Conservation (phyloP, 2,888 invertebrate species). For the Hydrotaea diabolus region DNA sequence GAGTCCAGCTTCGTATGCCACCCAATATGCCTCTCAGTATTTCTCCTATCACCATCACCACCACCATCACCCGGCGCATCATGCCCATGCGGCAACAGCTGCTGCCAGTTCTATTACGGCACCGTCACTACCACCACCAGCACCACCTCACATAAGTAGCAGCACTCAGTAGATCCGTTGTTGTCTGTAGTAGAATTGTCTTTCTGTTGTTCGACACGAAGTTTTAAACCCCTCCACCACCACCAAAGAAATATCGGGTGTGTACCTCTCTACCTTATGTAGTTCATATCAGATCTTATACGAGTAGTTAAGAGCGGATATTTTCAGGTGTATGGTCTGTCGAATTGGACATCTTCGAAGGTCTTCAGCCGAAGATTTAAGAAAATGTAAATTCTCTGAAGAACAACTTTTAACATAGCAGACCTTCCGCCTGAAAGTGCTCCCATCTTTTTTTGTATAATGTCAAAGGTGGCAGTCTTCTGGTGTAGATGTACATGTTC, state of each 20-base stretch:
- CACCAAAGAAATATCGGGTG: conserved; percentile 49
- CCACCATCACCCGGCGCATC: conserved; percentile 77
- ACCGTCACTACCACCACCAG: conserved; percentile 60
- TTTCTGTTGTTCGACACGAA: conserved; percentile 25
- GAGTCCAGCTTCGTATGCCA: conserved; percentile 81
- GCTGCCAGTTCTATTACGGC: conserved; percentile 48
- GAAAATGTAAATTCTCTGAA: no score
- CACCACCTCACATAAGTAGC: conserved; percentile 64
- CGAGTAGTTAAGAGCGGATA: background rate
- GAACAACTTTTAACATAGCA: no score
- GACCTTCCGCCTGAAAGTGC: no score
- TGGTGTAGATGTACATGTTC: no score
- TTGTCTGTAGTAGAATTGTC: conserved; percentile 49
- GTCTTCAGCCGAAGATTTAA: no score
- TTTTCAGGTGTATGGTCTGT: no score
- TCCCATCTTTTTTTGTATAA: no score
- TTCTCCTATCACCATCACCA: conserved; percentile 83
- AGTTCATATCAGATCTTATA: conserved; percentile 25
- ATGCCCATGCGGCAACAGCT: conserved; percentile 72
- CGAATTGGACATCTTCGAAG: no score
- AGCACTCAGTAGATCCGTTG: conserved; percentile 65
- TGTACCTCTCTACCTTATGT: conserved; percentile 43
- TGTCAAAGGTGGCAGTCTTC: no score
- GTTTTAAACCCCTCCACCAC: background rate
- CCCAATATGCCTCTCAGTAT: conserved; percentile 83